A percentile compares a stretch with the other conserved stretches of the same genome.
Evolutionary conservation across 64 coral and sea anemone species (phyloP).

Genomic region (Montipora cactus): DNA sequence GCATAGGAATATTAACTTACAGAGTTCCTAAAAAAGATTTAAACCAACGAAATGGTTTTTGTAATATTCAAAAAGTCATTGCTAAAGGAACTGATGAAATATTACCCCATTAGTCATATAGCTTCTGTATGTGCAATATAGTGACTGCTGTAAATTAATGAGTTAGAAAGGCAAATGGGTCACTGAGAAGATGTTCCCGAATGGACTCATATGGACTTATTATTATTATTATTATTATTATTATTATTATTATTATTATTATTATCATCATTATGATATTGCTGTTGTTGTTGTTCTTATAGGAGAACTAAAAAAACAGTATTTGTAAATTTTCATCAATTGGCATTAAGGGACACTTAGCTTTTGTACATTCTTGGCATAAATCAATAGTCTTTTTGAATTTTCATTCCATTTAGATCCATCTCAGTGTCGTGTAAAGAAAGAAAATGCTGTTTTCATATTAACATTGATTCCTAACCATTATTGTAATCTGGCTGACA

Average conservation of each 20-base stretch:
- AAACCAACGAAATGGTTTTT: background rate
- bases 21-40: background rate
- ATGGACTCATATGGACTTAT: background rate
- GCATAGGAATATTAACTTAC: background rate
- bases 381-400: background rate
- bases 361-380: background rate
- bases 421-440: background rate
- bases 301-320: background rate
- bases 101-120: background rate
- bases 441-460: no score
- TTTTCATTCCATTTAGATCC: background rate
- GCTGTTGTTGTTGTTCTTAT: no score
- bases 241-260: background rate
- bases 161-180: background rate
- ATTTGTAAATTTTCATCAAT: background rate
- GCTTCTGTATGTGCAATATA: background rate
- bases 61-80: background rate
- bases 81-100: background rate
- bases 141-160: background rate
- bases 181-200: background rate
- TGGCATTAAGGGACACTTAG: background rate
- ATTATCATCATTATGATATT: background rate
- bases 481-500: no score
- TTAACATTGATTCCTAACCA: no score
- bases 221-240: background rate